A percentile compares a stretch with the other conserved stretches of the same genome.
Conservation (phyloP, 1,140 invertebrate species). For the Plodia interpunctella region DNA sequence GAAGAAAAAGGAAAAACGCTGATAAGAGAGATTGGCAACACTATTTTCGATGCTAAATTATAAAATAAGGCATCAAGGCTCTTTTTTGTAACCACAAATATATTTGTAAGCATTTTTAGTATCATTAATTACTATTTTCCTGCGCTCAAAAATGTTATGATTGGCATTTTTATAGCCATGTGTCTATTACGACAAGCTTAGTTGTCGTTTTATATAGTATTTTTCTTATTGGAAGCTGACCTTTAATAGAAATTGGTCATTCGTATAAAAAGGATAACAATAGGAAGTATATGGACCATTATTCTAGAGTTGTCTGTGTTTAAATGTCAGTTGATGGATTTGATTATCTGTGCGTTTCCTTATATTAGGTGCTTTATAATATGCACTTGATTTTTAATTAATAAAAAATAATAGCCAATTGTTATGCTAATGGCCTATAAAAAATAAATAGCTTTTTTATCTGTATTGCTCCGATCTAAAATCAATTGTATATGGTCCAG, state of each 20-base stretch:
- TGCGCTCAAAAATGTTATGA: not conserved
- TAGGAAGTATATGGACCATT: not conserved
- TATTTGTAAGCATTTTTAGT: not conserved
- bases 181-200: not conserved
- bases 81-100: not conserved
- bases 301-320: not conserved
- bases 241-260: not conserved
- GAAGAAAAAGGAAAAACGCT: no score
- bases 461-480: not conserved
- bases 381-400: no score
- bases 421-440: not conserved
- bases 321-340: not conserved
- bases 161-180: slow-evolving; percentile 1
- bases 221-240: not conserved
- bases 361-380: not conserved
- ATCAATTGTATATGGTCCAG: not conserved
- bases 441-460: slow-evolving; percentile 1
- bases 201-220: not conserved
- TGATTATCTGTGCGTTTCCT: not conserved
- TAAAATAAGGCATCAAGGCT: not conserved
- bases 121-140: not conserved
- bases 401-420: not conserved
- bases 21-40: no score
- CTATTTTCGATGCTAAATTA: no score
- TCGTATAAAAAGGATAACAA: slow-evolving; percentile 4